Base-by-base conservation (phyloP, 1,140 invertebrate genomes). In the Pseudomyrmex gracilis region DNA sequence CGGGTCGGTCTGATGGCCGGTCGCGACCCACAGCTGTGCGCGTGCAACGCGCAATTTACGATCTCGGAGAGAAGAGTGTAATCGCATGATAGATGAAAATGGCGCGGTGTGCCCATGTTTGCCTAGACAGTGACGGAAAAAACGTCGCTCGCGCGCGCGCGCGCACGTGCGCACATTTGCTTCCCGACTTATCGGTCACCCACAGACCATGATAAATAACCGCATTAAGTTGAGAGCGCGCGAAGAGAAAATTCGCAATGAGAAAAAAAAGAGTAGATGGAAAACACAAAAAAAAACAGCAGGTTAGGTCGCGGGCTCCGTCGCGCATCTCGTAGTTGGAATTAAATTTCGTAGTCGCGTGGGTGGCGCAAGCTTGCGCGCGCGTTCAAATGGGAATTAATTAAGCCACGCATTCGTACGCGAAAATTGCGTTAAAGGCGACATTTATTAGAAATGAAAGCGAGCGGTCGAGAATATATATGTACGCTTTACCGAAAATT, bases 11-110 rank as follows among this genome's bases (percentile, higher is more conserved):
- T 47, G 57, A 68, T 57, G 34, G 49, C 67, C 17, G 24, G 17
- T 13, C 51, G 55, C 34, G 20, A 55, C n/a, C 34, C 60, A 10
- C 22, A 64, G 45, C 17, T 43, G 20, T 13, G 43, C 43, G 22
- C 43, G 22, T 24, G 24, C 70, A 70, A 22, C 20, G 10, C 24
- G 34, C 45, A 70, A 80, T 71, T 80, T 71, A 80, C 55, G 66
- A 49, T 34, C 34, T 34, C 76, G 10, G 20, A 15, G 22, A 17
- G 5, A 70, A 20, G 53, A 70, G 43, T 70, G 45, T 80, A 70
- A 80, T 80, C 76, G 67, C 22, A 17, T 80, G 76, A 80, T 80
- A 80, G 43, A 80, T 80, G 76, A 71, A 80, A 80, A 80, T 80
- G 76, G 76, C 43, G 66, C 43, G 51, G 22, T 70, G 51, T 17